Evolutionary conservation across 2,888 invertebrate species (phyloP), one percentile per base, ranked within the genome.

Genomic region (Ornithoptera priamus): DNA sequence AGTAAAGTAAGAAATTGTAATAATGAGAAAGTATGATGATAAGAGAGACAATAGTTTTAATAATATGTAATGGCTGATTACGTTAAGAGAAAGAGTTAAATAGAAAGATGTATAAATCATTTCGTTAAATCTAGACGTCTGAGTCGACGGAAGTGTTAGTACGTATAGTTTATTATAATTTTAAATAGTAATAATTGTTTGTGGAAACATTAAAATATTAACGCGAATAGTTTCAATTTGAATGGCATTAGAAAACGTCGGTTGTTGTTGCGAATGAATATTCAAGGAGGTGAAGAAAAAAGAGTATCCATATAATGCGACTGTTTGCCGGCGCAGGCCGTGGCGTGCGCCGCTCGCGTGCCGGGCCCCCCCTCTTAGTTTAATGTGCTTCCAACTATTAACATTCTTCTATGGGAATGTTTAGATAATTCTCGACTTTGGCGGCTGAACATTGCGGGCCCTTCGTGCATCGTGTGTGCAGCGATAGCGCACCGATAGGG

Each of bases 401-500:
- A 90, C 91, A 92, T 92, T 90, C 90, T 85, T 88, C 80, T 83
- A 81, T 79, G 83, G 87, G 89, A 89, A 89, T 90, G 87, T 88
- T 90, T 87, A 88, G 90, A 90, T 90, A 89, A 83, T 86, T 85
- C 78, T 76, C 71, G 71, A 75, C 74, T 76, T 67, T 76, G 74
- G 76, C 75, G 76, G 73, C 72, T 74, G 72, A 73, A 75, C 58
- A 63, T 64, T 68, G 71, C 69, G 69, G 72, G 60, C 70, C 74
- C 73, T 76, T 75, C 76, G 75, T 76, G 75, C 71, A 66, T 71
- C 67, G 68, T 61, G 60, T 71, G 68, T 67, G 70, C 68, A 46
- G 22, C 71, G 75, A 76, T 76, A 75, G 73, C 72, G 67, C 67
- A 63, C 64, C 50, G 67, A 68, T 69, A 66, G 65, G 71, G 72